Evolutionary conservation across 23 tunicate genomes (phyloP).

Genomic region (Styela plicata): DNA sequence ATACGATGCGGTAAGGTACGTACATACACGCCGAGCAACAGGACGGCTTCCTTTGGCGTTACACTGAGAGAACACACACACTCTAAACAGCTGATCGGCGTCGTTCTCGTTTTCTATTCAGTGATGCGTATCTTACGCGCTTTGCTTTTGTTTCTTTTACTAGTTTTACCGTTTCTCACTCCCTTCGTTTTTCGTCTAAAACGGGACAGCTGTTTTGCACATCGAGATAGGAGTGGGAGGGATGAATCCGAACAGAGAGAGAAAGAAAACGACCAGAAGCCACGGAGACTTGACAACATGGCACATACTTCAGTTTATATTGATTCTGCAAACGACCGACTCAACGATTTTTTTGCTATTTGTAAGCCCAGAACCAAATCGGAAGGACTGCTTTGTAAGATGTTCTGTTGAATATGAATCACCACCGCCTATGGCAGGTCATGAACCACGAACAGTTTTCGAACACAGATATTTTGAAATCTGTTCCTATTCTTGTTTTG

Average conservation of each 20-base stretch:
- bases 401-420: too few relatives aligned
- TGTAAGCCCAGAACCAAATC: too few relatives aligned
- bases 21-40: background rate
- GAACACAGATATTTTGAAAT: too few relatives aligned
- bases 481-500: too few relatives aligned
- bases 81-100: slow-evolving; percentile 14
- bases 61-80: background rate
- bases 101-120: slow-evolving; percentile 8
- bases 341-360: too few relatives aligned
- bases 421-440: too few relatives aligned
- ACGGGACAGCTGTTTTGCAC: slow-evolving; percentile 25
- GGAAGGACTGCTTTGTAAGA: too few relatives aligned
- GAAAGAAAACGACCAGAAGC: too few relatives aligned
- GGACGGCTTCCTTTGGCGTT: background rate
- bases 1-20: background rate
- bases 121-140: background rate
- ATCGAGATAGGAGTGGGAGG: background rate
- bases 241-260: background rate
- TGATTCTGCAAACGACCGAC: background rate
- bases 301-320: background rate
- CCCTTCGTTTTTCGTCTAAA: slow-evolving; percentile 11
- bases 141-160: slow-evolving; percentile 5
- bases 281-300: background rate
- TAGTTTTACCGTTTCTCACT: slow-evolving; percentile 19
- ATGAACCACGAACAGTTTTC: too few relatives aligned